Evolutionary conservation across 2,888 invertebrate genomes (phyloP).

Genomic region (Leptopterna dolabrata): DNA sequence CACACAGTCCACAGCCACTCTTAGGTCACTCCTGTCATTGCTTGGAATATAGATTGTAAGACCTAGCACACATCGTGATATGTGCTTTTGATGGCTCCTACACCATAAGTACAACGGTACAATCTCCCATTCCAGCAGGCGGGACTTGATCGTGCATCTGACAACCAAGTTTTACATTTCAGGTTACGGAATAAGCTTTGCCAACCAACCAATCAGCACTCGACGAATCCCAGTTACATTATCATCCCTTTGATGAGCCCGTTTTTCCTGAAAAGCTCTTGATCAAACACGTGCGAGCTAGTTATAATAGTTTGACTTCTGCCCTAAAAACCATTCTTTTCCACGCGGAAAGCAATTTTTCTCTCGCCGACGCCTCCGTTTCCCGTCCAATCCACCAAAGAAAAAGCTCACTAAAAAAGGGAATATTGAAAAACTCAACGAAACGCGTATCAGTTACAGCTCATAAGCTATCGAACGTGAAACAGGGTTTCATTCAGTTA

Average conservation of each 20-base stretch:
- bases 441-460: constrained; percentile 2
- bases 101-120: no score
- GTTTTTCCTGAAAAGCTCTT: not conserved
- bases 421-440: not conserved
- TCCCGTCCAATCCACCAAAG: not conserved
- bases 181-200: no score
- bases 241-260: not conserved
- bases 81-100: no score
- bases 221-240: no score
- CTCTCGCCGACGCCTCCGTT: not conserved
- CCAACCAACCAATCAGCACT: no score
- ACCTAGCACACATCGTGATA: no score
- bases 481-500: constrained; percentile 7
- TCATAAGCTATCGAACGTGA: not conserved
- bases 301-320: not conserved
- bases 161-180: no score
- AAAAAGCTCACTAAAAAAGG: not conserved
- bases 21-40: no score
- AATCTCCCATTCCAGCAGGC: no score
- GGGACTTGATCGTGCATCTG: no score
- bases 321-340: not conserved
- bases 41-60: no score
- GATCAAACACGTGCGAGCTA: not conserved
- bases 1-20: no score
- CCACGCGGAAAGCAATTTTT: not conserved